Evolutionary conservation across 2,797 vertebrate genomes (phyloP), one percentile per base, ranked within the genome.

Genomic region (Nyctalus aviator): DNA sequence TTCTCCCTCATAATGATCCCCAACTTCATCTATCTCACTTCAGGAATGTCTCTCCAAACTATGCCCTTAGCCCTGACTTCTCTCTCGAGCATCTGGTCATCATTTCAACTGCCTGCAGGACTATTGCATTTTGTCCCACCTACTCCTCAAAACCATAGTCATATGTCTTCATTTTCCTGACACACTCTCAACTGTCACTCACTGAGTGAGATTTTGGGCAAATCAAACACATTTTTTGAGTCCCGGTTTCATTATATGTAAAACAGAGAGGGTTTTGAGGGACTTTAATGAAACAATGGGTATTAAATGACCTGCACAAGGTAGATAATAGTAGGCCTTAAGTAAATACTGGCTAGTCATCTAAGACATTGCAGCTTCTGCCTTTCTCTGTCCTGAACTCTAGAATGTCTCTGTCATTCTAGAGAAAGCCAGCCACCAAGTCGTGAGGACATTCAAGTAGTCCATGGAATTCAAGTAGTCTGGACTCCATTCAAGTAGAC

Each of bases 11-110:
- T 14, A 53, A 83, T 30, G 17, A 64, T 48, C n/a, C 79, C 81
- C 57, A 77, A 46, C 30, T 83, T 75, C 18, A 35, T 55, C 48
- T 50, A 50, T 50, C 14, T 72, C 15, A 64, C 78, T 68, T 83
- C 44, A 88, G 69, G 17, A 92, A 94, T 69, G 41, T 73, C 23
- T 89, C 41, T 73, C 50, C 90, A 35, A 93, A 85, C 25, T 44
- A 30, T 17, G 27, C 44, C 50, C 69, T 46, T 55, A 82, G 17
- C n/a, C 14, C 17, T 76, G 20, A 78, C 20, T 85, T 95, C 11
- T 81, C 53, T 82, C 50, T 50, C 21, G 53, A 57, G 48, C 46
- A 71, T 37, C 35, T 18, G 6, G 81, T 41, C 50, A 75, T 21
- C n/a, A 64, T 73, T 88, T 64, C 66, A 83, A 18, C 20, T 69